Evolutionary conservation across 2,797 vertebrate genomes (phyloP).

Genomic region (Lagocephalus sceleratus): DNA sequence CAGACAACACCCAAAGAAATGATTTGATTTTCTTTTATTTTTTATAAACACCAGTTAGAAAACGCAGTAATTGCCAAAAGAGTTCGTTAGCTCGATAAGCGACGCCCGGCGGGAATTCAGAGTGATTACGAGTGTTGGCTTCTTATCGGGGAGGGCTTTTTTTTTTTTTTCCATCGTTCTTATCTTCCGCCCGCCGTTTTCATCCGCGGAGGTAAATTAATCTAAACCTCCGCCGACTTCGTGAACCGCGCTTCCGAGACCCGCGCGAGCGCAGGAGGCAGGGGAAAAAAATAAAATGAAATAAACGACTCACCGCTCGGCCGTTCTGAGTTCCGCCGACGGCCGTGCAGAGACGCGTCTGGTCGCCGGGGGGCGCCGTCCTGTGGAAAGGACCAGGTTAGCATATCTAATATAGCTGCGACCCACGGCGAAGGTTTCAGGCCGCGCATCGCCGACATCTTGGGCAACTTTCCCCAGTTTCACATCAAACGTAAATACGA

Average conservation of each 20-base stretch:
- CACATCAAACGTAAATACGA: background rate
- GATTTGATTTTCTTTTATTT: conserved; percentile 4
- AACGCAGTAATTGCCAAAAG: conserved; percentile 19
- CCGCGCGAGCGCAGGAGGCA: too few relatives aligned
- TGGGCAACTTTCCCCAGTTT: background rate
- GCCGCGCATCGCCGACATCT: too few relatives aligned
- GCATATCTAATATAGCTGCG: too few relatives aligned
- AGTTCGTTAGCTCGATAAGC: conserved; percentile 14
- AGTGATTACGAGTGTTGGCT: conserved; percentile 18
- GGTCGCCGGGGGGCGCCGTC: background rate
- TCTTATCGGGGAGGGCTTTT: conserved; percentile 32
- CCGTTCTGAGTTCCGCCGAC: background rate
- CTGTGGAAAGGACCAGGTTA: background rate
- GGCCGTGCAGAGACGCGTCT: too few relatives aligned
- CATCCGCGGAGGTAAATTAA: conserved; percentile 51
- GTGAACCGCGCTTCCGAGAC: conserved; percentile 4
- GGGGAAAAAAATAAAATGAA: too few relatives aligned
- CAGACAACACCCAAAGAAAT: conserved; percentile 12
- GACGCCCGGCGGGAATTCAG: conserved; percentile 25
- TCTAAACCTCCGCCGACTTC: conserved; percentile 22
- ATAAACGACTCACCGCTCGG: conserved; percentile 16
- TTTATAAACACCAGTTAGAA: conserved; percentile 15
- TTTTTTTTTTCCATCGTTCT: conserved; percentile 25
- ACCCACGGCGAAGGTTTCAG: too few relatives aligned
- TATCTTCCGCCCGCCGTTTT: conserved; percentile 37